Evolutionary conservation across 1,140 invertebrate species (phyloP).

Genomic region (Diabrotica virgifera): DNA sequence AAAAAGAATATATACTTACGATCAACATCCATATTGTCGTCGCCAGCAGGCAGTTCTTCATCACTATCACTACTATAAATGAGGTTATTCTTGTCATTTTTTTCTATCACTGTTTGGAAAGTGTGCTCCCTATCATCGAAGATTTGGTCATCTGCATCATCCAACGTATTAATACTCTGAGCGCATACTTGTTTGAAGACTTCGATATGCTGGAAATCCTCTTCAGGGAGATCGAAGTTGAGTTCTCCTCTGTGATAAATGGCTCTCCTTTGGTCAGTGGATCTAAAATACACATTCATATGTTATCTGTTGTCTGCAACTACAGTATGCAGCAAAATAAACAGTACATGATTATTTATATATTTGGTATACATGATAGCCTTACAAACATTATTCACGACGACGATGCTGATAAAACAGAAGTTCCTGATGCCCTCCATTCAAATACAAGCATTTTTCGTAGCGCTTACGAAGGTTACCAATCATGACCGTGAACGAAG

Average conservation of each 20-base stretch:
- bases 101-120: conserved; percentile 52
- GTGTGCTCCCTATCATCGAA: conserved; percentile 51
- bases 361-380: too few species aligned
- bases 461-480: too few species aligned
- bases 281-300: too few species aligned
- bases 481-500: too few species aligned
- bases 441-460: too few species aligned
- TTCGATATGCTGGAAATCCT: conserved; percentile 50
- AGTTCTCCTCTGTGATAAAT: conserved; percentile 54
- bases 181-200: conserved; percentile 59
- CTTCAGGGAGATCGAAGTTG: conserved; percentile 52
- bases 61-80: conserved; percentile 41
- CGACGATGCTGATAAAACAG: too few species aligned
- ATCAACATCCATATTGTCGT: conserved; percentile 42
- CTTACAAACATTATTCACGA: too few species aligned
- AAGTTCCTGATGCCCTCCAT: too few species aligned
- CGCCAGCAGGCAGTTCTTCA: conserved; percentile 36
- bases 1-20: conserved; percentile 34
- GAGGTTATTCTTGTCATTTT: conserved; percentile 44
- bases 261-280: too few species aligned
- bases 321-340: too few species aligned
- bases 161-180: conserved; percentile 50
- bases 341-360: too few species aligned
- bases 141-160: conserved; percentile 55
- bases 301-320: too few species aligned